Evolutionary conservation across 2,797 vertebrate genomes (phyloP).

Genomic region (Morus bassanus): DNA sequence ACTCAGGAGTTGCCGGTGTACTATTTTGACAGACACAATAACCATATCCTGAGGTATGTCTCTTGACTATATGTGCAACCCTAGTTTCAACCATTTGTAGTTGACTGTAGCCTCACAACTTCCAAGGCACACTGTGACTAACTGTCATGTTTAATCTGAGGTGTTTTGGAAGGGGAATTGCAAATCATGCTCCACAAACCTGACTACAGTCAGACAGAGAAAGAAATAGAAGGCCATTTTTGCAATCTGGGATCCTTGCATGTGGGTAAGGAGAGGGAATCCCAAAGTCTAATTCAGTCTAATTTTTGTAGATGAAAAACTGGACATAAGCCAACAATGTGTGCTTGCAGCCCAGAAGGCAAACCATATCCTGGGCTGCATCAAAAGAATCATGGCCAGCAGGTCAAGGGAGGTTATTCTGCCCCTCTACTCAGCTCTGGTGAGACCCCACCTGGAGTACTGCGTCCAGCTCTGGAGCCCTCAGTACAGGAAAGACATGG

Average conservation of each 20-base stretch:
- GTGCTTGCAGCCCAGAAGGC: rapidly evolving
- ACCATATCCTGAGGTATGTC: background rate
- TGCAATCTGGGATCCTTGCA: background rate
- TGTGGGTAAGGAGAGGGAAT: background rate
- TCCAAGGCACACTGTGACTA: background rate
- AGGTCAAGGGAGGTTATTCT: background rate
- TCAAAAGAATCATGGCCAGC: background rate
- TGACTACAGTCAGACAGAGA: background rate
- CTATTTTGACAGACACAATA: background rate
- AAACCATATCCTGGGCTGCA: background rate
- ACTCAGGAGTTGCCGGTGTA: background rate
- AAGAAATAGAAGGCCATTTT: background rate
- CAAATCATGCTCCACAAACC: background rate
- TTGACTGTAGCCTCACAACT: background rate
- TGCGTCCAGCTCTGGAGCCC: background rate
- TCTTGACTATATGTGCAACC: background rate
- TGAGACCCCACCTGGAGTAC: background rate
- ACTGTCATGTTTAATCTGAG: background rate
- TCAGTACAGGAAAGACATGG: no score
- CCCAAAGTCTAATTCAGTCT: background rate
- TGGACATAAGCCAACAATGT: rapidly evolving
- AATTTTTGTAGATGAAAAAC: background rate
- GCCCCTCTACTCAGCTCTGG: background rate
- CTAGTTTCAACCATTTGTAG: background rate
- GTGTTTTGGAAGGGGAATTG: background rate